These are phyloP conservation scores for Ascidia mentula DNA, from an alignment of 23 tunicate species.

Conservation along the genomic window DNA sequence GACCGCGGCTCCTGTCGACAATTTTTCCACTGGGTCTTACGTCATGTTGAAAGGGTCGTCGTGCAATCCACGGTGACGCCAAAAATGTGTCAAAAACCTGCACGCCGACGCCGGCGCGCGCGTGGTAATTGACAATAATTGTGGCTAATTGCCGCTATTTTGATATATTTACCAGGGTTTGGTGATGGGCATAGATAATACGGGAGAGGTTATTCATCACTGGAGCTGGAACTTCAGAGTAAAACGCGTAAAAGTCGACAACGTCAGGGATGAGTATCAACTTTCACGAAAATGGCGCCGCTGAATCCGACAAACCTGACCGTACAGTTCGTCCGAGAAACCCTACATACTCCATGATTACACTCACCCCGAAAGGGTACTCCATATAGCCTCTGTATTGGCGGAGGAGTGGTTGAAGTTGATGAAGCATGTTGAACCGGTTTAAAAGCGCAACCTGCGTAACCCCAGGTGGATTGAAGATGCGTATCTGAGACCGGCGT, in stretches of 20 bases:
- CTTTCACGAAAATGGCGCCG: neutral
- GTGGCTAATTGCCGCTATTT: neutral
- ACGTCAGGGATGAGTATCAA: neutral
- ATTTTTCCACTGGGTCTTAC: neutral
- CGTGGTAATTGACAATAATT: neutral
- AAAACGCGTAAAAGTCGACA: neutral
- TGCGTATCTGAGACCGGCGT: neutral
- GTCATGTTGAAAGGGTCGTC: neutral
- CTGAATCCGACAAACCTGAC: neutral
- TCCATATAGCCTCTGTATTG: too few species aligned
- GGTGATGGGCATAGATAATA: neutral
- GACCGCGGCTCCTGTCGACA: neutral
- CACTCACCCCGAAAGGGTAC: too few species aligned
- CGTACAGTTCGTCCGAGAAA: too few species aligned
- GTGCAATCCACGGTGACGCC: constrained; percentile 5
- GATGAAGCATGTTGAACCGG: neutral
- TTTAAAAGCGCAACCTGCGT: neutral
- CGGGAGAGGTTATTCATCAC: neutral
- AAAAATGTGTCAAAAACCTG: neutral
- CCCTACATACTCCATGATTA: too few species aligned
- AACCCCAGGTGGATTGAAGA: neutral
- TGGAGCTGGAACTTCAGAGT: neutral
- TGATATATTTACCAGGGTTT: neutral
- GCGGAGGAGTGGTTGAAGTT: neutral
- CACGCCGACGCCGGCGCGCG: neutral